Conservation (phyloP, 2,888 invertebrate species). For the Azorinus chamasolen region DNA sequence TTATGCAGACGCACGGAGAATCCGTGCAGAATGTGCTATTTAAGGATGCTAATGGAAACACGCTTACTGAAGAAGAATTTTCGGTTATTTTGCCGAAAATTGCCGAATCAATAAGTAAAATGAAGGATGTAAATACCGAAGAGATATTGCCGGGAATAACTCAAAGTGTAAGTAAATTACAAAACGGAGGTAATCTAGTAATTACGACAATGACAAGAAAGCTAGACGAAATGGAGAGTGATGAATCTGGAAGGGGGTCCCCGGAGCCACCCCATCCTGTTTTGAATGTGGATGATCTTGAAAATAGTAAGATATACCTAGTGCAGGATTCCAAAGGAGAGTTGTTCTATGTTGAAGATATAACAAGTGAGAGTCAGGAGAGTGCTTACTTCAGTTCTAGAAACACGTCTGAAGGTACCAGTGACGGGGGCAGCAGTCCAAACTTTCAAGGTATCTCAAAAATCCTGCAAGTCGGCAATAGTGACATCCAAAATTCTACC, state of each 20-base stretch:
- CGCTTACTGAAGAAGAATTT: conserved; percentile 55
- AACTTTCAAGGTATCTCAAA: conserved; percentile 59
- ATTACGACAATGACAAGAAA: conserved; percentile 71
- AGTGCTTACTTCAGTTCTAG: conserved; percentile 67
- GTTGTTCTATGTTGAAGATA: conserved; percentile 74
- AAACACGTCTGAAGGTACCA: conserved; percentile 53
- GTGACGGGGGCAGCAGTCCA: conserved; percentile 57
- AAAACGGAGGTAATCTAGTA: conserved; percentile 70
- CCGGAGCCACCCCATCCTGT: conserved; percentile 51
- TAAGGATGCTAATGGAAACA: conserved; percentile 56
- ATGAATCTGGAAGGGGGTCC: conserved; percentile 45
- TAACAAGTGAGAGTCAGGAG: conserved; percentile 69
- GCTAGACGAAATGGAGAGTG: conserved; percentile 69
- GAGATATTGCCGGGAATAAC: conserved; percentile 72
- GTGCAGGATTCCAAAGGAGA: conserved; percentile 74
- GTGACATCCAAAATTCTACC: conserved; percentile 62
- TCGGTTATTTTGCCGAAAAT: conserved; percentile 54
- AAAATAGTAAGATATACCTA: conserved; percentile 61
- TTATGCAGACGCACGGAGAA: conserved; percentile 55
- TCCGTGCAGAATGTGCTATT: conserved; percentile 46
- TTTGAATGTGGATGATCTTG: conserved; percentile 58
- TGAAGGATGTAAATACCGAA: conserved; percentile 64
- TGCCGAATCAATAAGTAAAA: conserved; percentile 65
- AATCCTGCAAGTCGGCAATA: conserved; percentile 60
- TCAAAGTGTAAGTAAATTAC: conserved; percentile 66